A percentile compares a stretch with the other conserved stretches of the same genome.
Conservation (phyloP, 1,140 invertebrate genomes). For the Bradysia coprophila region DNA sequence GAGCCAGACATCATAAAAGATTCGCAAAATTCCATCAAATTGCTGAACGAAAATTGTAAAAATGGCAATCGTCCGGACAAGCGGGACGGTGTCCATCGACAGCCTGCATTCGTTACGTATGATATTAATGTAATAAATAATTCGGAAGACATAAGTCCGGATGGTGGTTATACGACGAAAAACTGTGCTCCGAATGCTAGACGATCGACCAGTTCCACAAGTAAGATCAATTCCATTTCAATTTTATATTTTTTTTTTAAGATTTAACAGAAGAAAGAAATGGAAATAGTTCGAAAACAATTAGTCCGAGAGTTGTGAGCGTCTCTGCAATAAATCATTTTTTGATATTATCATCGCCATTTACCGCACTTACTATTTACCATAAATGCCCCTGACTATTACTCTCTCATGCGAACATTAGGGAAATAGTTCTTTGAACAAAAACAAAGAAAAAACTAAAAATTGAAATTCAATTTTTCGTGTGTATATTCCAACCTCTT, state of each 20-base stretch:
- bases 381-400: too few species aligned
- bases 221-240: slow-evolving; percentile 12
- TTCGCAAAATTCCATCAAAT: not conserved
- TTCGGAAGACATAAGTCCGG: slow-evolving; percentile 14
- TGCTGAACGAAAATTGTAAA: slow-evolving; percentile 1
- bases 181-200: slow-evolving; percentile 23
- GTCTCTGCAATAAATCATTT: too few species aligned
- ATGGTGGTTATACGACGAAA: slow-evolving; percentile 12
- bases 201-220: slow-evolving; percentile 22
- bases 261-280: too few species aligned
- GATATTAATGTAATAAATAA: slow-evolving; percentile 25
- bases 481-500: too few species aligned
- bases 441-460: too few species aligned
- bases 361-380: too few species aligned
- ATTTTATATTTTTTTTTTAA: slow-evolving; percentile 5
- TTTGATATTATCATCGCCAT: too few species aligned
- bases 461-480: too few species aligned
- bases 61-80: not conserved
- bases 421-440: too few species aligned
- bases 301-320: too few species aligned
- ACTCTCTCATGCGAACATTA: too few species aligned
- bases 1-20: not conserved
- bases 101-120: slow-evolving; percentile 23
- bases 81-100: slow-evolving; percentile 11
- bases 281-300: too few species aligned